Base-by-base conservation (phyloP, 2,113 vertebrate genomes). In the Notothenia rossii region DNA sequence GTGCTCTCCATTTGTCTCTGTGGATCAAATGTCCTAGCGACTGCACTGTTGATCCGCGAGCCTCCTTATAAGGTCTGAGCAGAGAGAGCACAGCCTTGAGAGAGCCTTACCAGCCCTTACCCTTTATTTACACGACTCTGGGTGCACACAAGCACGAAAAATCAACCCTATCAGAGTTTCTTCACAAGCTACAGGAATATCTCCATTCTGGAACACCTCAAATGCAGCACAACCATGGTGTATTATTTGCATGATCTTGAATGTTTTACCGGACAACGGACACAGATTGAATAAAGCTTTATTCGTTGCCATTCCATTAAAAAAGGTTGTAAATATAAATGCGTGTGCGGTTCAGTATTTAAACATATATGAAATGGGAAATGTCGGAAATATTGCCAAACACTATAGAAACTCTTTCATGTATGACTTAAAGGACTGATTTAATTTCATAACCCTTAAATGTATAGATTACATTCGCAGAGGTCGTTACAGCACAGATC, bases 41-140 rank as follows among this genome's bases (percentile, higher is more conserved):
- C 86, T 81, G 89, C 89, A 88, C 81, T 81, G 86, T 84, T 89
- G 89, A 91, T 89, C 86, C 81, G 80, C 54, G 4, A 75, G 85
- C 90, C 86, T 92, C 95, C 94, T 91, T 94, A 94, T 94, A 94
- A 92, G 95, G 94, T 62, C 84, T 89, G 82, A 84, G 81, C 86
- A 72, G 70, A 43, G 81, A 79, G 87, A 77, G 76, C 63, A 33
- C 88, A 83, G 82, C 77, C 88, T 61, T 70, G 69, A 75, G 83
- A 76, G 73, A 72, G 72, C 82, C 71, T 80, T 84, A 85, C 85
- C 75, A 89, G 86, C 84, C 83, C 72, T 81, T 88, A 86, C 79
- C 69, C 79, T 90, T 82, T 94, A 91, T 93, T 92, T 93, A 93
- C 86, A 92, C 77, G 85, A 78, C 89, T 74, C 80, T 67, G 68